Percentiles rank a stretch among this genome's conserved stretches.
These are phyloP conservation scores for Drosophila bipectinata DNA, from an alignment of 1,140 invertebrate species.

Conservation along the genomic window DNA sequence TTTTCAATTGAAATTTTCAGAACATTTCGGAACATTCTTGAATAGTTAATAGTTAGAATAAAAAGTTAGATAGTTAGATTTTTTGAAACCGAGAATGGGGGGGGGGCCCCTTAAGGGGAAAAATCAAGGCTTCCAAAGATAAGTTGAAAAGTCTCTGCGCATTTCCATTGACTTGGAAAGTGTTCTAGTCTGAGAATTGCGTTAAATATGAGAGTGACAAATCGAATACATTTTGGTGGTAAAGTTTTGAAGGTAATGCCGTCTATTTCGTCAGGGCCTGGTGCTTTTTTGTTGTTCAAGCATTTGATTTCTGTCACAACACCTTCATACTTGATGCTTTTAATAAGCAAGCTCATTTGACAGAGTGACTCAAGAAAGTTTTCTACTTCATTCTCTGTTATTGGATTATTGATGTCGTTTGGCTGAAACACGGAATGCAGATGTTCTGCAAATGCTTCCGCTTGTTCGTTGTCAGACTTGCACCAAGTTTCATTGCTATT, in stretches of 20 bases:
- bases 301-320: conserved; percentile 1
- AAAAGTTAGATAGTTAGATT: too few species aligned
- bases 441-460: conserved; percentile 5
- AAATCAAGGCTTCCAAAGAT: too few species aligned
- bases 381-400: conserved; percentile 18
- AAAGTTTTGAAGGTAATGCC: conserved; percentile 22
- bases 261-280: conserved; percentile 7
- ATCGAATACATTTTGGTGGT: conserved; percentile 31
- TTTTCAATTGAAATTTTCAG: too few species aligned
- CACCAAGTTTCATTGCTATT: conserved; percentile 7
- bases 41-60: too few species aligned
- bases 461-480: conserved; percentile 2
- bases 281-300: too few species aligned
- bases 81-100: too few species aligned
- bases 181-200: conserved; percentile 35
- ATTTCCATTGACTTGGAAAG: conserved; percentile 42
- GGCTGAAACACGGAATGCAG: conserved; percentile 1
- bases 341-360: conserved; percentile 28
- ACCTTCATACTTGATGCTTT: conserved; percentile 2
- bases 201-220: conserved; percentile 32
- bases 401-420: neutral
- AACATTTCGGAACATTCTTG: too few species aligned
- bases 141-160: neutral
- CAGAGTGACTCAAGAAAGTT: conserved; percentile 19
- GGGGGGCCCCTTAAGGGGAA: too few species aligned